Percentiles rank a stretch among this genome's conserved stretches.
phyloP scores from a whole-genome alignment of 2,797 vertebrate genomes.

The Thripadectes ignobilis region DNA sequence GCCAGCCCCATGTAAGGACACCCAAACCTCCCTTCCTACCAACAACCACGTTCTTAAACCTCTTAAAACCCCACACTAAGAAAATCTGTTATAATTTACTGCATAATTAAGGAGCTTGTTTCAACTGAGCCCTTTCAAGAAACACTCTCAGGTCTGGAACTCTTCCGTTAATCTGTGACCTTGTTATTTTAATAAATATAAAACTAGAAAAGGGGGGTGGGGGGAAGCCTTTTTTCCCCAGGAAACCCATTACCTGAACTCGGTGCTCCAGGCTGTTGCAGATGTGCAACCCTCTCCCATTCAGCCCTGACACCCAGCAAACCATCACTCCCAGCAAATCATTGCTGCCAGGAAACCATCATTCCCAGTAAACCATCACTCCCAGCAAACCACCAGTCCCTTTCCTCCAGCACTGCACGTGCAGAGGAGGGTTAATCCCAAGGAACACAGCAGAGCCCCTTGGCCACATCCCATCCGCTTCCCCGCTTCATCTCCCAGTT shows the following conservation, averaged over 20 bases:
- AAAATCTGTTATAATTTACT: not conserved
- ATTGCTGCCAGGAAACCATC: accelerated
- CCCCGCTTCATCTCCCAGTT: not conserved
- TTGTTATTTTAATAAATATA: not conserved
- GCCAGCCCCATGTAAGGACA: not conserved
- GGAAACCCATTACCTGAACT: not conserved
- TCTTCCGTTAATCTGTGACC: not conserved
- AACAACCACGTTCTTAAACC: not conserved
- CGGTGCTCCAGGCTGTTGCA: not conserved
- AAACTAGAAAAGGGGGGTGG: accelerated
- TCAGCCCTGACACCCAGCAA: not conserved
- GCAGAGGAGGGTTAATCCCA: not conserved
- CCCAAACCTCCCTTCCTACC: not conserved
- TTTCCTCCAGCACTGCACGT: accelerated
- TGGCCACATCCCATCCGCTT: not conserved
- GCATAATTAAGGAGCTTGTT: not conserved
- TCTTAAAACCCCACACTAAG: not conserved
- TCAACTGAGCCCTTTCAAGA: not conserved
- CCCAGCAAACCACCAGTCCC: accelerated
- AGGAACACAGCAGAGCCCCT: not conserved
- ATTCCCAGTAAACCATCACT: accelerated
- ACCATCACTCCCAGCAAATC: accelerated
- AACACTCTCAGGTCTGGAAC: not conserved
- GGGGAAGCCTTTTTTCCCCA: not conserved
- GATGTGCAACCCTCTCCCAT: not conserved